Evolutionary conservation across 2,888 invertebrate genomes (phyloP), one percentile per base, ranked within the genome.

Genomic region (Dendrolimus pini): DNA sequence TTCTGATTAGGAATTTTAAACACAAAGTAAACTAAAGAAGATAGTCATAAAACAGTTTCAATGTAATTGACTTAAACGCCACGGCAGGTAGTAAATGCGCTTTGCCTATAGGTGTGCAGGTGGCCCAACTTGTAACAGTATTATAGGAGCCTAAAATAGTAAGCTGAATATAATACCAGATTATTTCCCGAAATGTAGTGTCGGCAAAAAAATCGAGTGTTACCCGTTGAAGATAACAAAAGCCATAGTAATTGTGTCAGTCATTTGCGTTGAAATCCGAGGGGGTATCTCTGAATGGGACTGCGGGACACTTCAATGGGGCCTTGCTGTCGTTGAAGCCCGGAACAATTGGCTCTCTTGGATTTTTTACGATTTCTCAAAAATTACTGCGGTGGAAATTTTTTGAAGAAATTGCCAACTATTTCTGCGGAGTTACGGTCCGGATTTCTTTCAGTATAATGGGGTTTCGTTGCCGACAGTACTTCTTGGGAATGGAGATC

Each of bases 361-460:
- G 59, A 61, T 58, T 65, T 66, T 68, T 68, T 66, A 67, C 67
- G 65, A 65, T 67, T 47, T 12, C 47, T 47, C 47, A 47, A 47
- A 47, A 47, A 47, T 47, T 30, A 30, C 30, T 47, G 47, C 47
- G 47, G 47, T 47, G 47, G 47, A 12, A 47, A 47, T 10, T 47
- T 47, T 47, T 47, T 47, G 47, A 47, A 47, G 47, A 47, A 12
- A 47, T 10, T 12, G 47, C 47, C 47, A 47, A 47, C 47, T 47
- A 47, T 47, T 47, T 47, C 47, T 12, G 12, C 47, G 47, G 47
- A 47, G 47, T 47, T 47, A 47, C 12, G 47, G 47, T 12, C 12
- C 12, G 47, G 9, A 47, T 47, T 47, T 47, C 12, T 47, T 47
- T 30, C 30, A 30, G 30, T 30, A 30, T 30, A 30, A 30, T 30